phyloP scores from a whole-genome alignment of 1,140 invertebrate genomes.

The Grapholita molesta region DNA sequence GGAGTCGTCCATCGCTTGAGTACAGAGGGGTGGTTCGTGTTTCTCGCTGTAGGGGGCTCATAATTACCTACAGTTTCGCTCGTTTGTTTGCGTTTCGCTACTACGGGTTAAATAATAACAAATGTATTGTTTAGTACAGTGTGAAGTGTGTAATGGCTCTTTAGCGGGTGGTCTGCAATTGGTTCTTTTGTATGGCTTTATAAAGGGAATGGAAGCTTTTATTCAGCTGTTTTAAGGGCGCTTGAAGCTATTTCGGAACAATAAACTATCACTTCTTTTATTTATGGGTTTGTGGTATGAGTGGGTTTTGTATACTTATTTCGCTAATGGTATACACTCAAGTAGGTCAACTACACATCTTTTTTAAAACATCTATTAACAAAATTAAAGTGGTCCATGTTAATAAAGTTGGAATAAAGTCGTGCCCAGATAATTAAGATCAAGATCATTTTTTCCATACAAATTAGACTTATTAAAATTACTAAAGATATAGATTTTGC shows the following conservation, averaged over 20 bases:
- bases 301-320: neutral
- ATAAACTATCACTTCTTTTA: neutral
- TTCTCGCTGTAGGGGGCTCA: slow-evolving; percentile 47
- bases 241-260: neutral
- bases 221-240: neutral
- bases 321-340: neutral
- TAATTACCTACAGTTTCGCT: slow-evolving; percentile 64
- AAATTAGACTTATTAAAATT: no score
- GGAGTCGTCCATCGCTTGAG: slow-evolving; percentile 28
- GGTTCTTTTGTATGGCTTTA: slow-evolving; percentile 40
- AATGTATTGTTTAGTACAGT: slow-evolving; percentile 51
- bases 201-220: slow-evolving; percentile 19
- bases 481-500: no score
- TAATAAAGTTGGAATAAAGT: no score
- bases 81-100: slow-evolving; percentile 58
- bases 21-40: slow-evolving; percentile 54
- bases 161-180: slow-evolving; percentile 52
- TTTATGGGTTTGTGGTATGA: neutral
- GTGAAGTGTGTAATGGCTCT: slow-evolving; percentile 46
- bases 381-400: no score
- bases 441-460: no score
- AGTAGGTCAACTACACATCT: no score
- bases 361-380: no score
- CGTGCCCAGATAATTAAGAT: no score
- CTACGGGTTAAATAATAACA: slow-evolving; percentile 63